Evolutionary conservation across 2,113 vertebrate species (phyloP), one percentile per base, ranked within the genome.

Genomic region (Speoplatyrhinus poulsoni): DNA sequence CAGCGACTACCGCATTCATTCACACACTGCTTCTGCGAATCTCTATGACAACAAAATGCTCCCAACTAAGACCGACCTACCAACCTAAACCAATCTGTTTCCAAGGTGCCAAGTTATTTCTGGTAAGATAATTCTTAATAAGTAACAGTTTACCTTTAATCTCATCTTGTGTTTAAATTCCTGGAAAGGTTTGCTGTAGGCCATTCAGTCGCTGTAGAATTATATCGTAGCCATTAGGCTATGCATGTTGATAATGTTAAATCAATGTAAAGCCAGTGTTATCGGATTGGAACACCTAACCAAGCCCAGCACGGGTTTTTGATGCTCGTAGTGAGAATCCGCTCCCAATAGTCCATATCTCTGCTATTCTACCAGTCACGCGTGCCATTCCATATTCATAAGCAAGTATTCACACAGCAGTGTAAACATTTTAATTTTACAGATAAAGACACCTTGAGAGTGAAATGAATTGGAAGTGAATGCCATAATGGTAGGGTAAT

Each of bases 11-110:
- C 67, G 75, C 62, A 55, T 67, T 69, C 66, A 69, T 73, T 69
- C 64, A 62, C 48, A 19, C 61, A 68, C 17, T 10, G 50, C 33
- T 19, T 41, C 47, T 61, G 15, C 4, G 46, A 7, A 77, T 87
- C 74, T 73, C 85, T 75, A 79, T 0, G 70, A 70, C 85, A 79
- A 89, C 85, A 10, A 62, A 16, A 65, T 41, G 26, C 75, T 85
- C 84, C 89, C 86, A 85, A 59, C 84, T 17, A 5, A 11, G 66
- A 70, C 74, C 76, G 7, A 50, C 76, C 50, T 72, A 72, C 52
- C n/a, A 0, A 17, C 36, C 59, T 41, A 72, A 63, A 50, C 49
- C 54, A 53, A 66, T 78, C 12, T 19, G 63, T 65, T 74, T 70
- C 84, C 66, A 75, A 12, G 8, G 60, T 77, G 81, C 73, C 73